Percentiles rank a stretch among this genome's conserved stretches.
phyloP scores from a whole-genome alignment of 1,140 invertebrate species.

The Scylla paramamosain region DNA sequence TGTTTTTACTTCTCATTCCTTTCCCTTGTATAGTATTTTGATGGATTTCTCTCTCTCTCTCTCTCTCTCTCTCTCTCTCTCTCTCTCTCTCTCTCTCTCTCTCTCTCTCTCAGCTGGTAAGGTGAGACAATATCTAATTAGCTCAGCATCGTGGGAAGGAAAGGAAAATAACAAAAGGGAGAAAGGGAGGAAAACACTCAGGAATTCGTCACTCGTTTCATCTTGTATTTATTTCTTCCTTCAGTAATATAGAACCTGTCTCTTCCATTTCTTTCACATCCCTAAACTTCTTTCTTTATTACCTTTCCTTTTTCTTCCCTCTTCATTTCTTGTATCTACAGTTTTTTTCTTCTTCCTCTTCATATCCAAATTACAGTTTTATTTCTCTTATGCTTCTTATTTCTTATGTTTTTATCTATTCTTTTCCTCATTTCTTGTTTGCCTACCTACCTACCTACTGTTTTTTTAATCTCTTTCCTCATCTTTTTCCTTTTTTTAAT shows the following conservation, averaged over 20 bases:
- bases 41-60: too few relatives aligned
- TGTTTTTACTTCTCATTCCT: not conserved
- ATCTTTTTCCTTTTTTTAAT: not conserved
- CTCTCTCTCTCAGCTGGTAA: not conserved
- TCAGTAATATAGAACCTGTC: too few relatives aligned
- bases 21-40: too few relatives aligned
- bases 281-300: not conserved
- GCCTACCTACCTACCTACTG: not conserved
- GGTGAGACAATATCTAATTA: too few relatives aligned
- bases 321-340: not conserved
- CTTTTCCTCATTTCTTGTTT: too few relatives aligned
- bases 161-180: too few relatives aligned
- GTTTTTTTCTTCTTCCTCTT: not conserved
- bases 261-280: not conserved
- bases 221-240: not conserved
- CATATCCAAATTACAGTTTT: not conserved
- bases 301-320: not conserved
- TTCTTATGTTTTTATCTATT: too few relatives aligned
- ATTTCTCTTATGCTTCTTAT: not conserved
- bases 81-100: conserved; percentile 41
- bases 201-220: not conserved
- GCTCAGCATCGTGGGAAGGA: not conserved
- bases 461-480: not conserved
- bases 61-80: conserved; percentile 4
- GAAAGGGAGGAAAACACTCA: too few relatives aligned